Base-by-base conservation (phyloP, 2,113 vertebrate species). In the Corydoras sp. region DNA sequence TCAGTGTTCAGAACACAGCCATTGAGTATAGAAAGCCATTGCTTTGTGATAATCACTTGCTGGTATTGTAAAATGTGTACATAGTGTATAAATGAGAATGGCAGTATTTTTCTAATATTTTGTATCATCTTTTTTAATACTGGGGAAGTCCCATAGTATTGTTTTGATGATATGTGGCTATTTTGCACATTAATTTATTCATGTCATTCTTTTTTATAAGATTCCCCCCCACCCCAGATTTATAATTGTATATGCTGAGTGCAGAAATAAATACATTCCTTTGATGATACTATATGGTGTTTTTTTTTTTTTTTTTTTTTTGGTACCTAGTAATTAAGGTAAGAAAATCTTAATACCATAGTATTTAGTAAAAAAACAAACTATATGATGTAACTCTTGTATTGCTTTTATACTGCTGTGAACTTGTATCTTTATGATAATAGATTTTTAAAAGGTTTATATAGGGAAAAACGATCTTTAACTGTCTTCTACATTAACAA, bases 111-210 rank as follows among this genome's bases (percentile, higher is more conserved):
- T 66, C 56, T 60, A 43, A 56, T 29, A 18, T n/a, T 55, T 6
- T 2, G 58, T 53, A 53, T 59, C 43, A 58, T 58, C 73, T 62
- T 63, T 61, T 31, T 65, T 8, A 68, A n/a, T 71, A 59, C 72
- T 53, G 58, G 5, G 12, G 32, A 56, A 24, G 61, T 69, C 61
- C 29, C 64, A 58, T n/a, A 32, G 15, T 66, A 55, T 54, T 74
- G 13, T 58, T 74, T 64, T 55, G 11, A 13, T 55, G 69, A 71
- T 58, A 72, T 69, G 63, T 61, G 65, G 68, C 60, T 72, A 69
- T 65, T 72, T 79, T 79, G 77, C 73, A 79, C 77, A 79, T 73
- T 72, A 65, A 79, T 76, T 79, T 79, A 79, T 76, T 76, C 12
- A 30, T 15, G 24, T 30, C 60, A 55, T 68, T 68, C 63, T 43